Evolutionary conservation across 2,797 vertebrate genomes (phyloP).

Genomic region (Cercopithecus neglectus): DNA sequence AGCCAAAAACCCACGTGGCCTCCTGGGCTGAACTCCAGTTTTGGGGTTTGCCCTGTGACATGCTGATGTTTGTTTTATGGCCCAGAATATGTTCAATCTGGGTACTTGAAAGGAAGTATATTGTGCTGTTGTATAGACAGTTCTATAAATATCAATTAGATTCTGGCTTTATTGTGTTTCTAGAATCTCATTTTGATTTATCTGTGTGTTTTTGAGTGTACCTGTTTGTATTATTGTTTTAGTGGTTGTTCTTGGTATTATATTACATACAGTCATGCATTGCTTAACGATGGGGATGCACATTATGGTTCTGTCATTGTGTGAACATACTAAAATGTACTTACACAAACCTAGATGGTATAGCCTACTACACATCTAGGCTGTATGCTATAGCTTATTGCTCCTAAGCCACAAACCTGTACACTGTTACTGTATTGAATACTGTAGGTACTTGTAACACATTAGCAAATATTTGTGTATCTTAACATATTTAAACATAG

Average conservation of each 20-base stretch:
- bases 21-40: background rate
- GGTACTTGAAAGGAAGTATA: background rate
- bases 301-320: background rate
- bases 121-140: background rate
- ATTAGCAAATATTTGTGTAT: background rate
- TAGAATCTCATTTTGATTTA: conserved; percentile 38
- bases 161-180: background rate
- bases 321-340: background rate
- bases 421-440: background rate
- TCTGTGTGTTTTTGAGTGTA: background rate
- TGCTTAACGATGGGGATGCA: background rate
- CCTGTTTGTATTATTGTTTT: background rate
- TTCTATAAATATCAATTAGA: background rate
- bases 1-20: background rate
- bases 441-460: background rate
- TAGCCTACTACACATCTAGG: background rate
- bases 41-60: background rate
- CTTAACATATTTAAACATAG: background rate
- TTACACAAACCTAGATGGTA: background rate
- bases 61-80: background rate
- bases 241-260: background rate
- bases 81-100: background rate
- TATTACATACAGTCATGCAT: background rate
- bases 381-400: background rate
- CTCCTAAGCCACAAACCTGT: background rate